Percentiles rank a stretch among this genome's conserved stretches.
These are phyloP conservation scores for Peromyscus maniculatus DNA, from an alignment of 2,113 vertebrate genomes.

Conservation along the genomic window DNA sequence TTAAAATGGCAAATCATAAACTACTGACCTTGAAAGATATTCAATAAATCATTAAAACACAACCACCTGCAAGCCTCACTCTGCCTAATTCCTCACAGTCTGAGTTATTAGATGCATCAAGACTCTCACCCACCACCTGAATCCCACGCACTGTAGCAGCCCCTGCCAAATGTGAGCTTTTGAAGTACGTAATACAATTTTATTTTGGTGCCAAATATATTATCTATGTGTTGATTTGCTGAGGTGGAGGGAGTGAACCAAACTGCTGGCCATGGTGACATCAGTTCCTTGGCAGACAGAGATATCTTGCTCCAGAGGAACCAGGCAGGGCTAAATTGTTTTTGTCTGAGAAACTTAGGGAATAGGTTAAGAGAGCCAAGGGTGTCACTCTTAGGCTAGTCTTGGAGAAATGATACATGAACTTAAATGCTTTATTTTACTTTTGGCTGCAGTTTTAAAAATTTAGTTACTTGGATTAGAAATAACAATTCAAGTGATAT, in stretches of 20 bases:
- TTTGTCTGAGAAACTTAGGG: neutral
- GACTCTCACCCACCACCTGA: conserved; percentile 47
- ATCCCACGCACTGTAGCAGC: neutral
- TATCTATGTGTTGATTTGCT: conserved; percentile 64
- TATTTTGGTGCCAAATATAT: conserved; percentile 30
- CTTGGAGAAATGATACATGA: neutral
- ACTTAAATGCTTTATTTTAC: neutral
- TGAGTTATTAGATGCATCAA: conserved; percentile 65
- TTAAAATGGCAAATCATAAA: conserved; percentile 80
- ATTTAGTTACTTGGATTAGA: neutral
- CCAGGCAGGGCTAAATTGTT: neutral
- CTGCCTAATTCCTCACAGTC: conserved; percentile 72
- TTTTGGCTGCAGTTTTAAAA: conserved; percentile 17
- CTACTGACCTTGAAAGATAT: conserved; percentile 78
- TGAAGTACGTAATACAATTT: neutral
- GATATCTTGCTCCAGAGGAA: rapidly evolving
- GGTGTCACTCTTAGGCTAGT: neutral
- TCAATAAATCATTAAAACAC: conserved; percentile 80
- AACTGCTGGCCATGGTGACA: neutral
- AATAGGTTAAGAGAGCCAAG: neutral
- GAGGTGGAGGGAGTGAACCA: neutral
- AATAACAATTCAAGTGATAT: too few species aligned
- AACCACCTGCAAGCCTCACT: conserved; percentile 46
- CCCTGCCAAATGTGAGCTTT: conserved; percentile 12
- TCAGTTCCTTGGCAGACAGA: neutral